Base-by-base conservation (phyloP, 2,113 vertebrate species). In the Aythya baeri region DNA sequence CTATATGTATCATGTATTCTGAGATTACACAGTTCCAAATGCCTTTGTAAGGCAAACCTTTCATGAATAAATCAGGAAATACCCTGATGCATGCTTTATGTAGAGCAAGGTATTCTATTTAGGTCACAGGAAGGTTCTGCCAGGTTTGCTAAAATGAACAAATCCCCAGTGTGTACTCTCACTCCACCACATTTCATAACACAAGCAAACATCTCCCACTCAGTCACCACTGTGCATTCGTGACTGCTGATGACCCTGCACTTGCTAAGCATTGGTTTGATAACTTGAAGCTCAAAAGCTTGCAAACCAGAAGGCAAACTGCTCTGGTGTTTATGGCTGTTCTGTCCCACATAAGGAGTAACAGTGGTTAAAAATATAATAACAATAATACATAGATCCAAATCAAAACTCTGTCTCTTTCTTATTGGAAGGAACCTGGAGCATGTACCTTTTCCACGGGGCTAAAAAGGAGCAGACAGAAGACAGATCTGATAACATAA, bases 51-150 rank as follows among this genome's bases (percentile, higher is more conserved):
- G 98, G 97, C 97, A 98, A 98, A 98, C 96, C 97, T 98, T 98
- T 98, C 98, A 98, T 98, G 98, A 98, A 98, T 98, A 98, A 98
- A 98, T 98, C 98, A 98, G 98, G 98, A 98, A 98, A 98, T 98
- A 98, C 96, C 97, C 98, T 97, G 98, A 98, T 98, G 98, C 97
- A 98, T 98, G 98, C 97, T 98, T 98, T 98, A 98, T 98, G 97
- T 98, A 98, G 97, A 98, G 97, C 97, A 98, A 98, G 98, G 98
- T 98, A 98, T 97, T 98, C 98, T 98, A 98, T 98, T 98, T 98
- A 98, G 98, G 98, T 98, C 98, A 98, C 97, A 96, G 97, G 89
- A 96, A 98, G 98, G 98, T 98, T 98, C 97, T 98, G 97, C 98
- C 97, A 97, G 98, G 97, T 98, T 98, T 98, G 98, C 98, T 98